These are phyloP conservation scores for Papilio demoleus DNA, from an alignment of 2,888 invertebrate genomes.

Conservation along the genomic window DNA sequence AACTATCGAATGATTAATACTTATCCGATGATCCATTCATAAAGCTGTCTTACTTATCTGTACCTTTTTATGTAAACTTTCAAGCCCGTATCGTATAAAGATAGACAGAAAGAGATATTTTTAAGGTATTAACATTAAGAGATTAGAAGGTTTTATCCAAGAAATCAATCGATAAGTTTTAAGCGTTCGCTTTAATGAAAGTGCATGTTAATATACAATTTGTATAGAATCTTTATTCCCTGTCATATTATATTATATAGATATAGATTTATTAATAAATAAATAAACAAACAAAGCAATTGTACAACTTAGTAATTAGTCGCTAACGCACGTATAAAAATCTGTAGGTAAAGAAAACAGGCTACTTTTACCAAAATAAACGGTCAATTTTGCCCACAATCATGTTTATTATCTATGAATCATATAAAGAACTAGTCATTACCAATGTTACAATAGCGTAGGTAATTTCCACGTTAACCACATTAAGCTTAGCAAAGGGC, in stretches of 20 bases:
- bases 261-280: too few relatives aligned
- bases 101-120: slow-evolving; percentile 14
- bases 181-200: too few relatives aligned
- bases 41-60: slow-evolving; percentile 47
- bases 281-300: too few relatives aligned
- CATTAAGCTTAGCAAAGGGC: slow-evolving; percentile 63
- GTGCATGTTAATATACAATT: background rate
- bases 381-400: background rate
- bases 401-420: slow-evolving; percentile 21
- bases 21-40: slow-evolving; percentile 65
- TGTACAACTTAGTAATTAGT: too few relatives aligned
- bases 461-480: slow-evolving; percentile 62
- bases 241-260: too few relatives aligned
- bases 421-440: slow-evolving; percentile 52
- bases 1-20: slow-evolving; percentile 71
- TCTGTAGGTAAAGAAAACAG: too few relatives aligned
- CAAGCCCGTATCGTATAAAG: background rate
- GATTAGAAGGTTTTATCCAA: background rate
- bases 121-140: background rate
- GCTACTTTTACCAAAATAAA: background rate
- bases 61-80: slow-evolving; percentile 40
- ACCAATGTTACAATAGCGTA: slow-evolving; percentile 51
- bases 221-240: too few relatives aligned
- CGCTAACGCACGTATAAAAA: too few relatives aligned
- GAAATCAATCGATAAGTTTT: background rate